These are phyloP conservation scores for Acleris sparsana DNA, from an alignment of 2,888 invertebrate genomes.

Conservation along the genomic window DNA sequence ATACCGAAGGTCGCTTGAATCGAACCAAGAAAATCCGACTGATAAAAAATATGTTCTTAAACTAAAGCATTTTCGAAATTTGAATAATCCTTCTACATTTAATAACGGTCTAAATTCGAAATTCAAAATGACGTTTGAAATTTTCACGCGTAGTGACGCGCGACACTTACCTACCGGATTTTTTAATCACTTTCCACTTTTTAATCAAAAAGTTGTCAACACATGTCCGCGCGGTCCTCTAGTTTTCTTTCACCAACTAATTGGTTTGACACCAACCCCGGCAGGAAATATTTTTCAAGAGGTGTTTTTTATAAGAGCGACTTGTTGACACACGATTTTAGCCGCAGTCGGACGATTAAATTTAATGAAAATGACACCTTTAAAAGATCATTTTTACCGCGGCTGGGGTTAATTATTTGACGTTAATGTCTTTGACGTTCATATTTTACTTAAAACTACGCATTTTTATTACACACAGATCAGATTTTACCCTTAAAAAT, in stretches of 20 bases:
- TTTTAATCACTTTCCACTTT: constrained; percentile 46
- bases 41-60: too few species aligned
- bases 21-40: neutral
- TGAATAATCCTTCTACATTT: neutral
- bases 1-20: neutral
- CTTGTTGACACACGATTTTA: constrained; percentile 56
- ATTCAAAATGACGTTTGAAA: constrained; percentile 16
- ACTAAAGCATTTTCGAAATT: too few species aligned
- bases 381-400: constrained; percentile 42
- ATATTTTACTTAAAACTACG: constrained; percentile 27
- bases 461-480: neutral
- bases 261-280: constrained; percentile 77
- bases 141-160: constrained; percentile 29
- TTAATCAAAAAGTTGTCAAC: constrained; percentile 64
- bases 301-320: constrained; percentile 56
- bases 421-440: constrained; percentile 30
- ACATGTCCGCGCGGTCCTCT: constrained; percentile 67
- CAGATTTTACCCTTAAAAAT: neutral
- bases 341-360: constrained; percentile 45
- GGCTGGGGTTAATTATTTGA: constrained; percentile 41
- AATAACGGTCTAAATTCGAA: constrained; percentile 2
- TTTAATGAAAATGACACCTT: constrained; percentile 65
- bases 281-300: constrained; percentile 57
- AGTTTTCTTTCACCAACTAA: constrained; percentile 77
- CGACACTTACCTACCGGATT: constrained; percentile 38